Evolutionary conservation across 2,888 invertebrate genomes (phyloP).

Genomic region (Drosophila stalkeri): DNA sequence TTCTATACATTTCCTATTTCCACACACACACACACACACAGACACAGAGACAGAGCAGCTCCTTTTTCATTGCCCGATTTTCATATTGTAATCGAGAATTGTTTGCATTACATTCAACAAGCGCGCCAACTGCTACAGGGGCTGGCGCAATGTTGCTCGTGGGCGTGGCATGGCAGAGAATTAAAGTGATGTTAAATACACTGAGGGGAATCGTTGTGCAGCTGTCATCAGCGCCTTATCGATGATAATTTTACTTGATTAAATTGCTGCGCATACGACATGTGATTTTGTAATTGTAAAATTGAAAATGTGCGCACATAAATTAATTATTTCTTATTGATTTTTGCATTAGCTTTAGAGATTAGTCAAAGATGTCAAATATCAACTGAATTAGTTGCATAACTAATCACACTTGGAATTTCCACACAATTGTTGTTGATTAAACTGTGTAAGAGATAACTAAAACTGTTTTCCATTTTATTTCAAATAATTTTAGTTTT

Average conservation of each 20-base stretch:
- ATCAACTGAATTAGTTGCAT: neutral
- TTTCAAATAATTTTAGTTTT: too few species aligned
- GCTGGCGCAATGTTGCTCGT: neutral
- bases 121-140: slow-evolving; percentile 2
- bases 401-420: neutral
- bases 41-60: slow-evolving; percentile 17
- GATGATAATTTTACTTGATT: slow-evolving; percentile 18
- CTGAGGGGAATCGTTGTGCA: slow-evolving; percentile 22
- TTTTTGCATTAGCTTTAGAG: neutral
- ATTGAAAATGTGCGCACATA: neutral
- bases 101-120: slow-evolving; percentile 52
- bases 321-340: slow-evolving; percentile 3
- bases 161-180: slow-evolving; percentile 5
- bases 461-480: too few species aligned
- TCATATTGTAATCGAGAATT: slow-evolving; percentile 57
- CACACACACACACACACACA: neutral
- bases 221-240: slow-evolving; percentile 30
- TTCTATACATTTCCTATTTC: slow-evolving; percentile 35
- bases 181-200: slow-evolving; percentile 40
- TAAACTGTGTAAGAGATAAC: neutral
- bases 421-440: neutral
- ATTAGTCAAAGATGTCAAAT: neutral
- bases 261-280: slow-evolving; percentile 16
- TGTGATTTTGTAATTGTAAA: neutral
- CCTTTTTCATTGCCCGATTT: slow-evolving; percentile 52